Percentiles rank a stretch among this genome's conserved stretches.
phyloP scores from a whole-genome alignment of 2,113 vertebrate species.

The Cichladusa arquata region DNA sequence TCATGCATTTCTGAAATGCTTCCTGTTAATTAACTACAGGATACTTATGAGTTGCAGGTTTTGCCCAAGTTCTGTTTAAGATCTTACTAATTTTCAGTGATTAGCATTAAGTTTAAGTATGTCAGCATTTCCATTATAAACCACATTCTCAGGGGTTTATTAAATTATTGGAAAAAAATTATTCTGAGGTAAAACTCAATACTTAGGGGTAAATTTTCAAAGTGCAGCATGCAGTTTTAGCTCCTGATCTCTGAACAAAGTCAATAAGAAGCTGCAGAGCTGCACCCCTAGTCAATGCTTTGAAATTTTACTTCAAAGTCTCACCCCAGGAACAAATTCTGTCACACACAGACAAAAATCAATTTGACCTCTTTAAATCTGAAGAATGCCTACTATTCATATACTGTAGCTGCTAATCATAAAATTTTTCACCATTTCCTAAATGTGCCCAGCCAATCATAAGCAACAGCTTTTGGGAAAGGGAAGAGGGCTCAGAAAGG shows the following conservation, averaged over 20 bases:
- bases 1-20: neutral
- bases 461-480: neutral
- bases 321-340: conserved; percentile 62
- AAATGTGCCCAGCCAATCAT: neutral
- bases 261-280: conserved; percentile 52
- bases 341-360: conserved; percentile 36
- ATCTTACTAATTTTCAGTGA: conserved; percentile 48
- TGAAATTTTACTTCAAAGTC: conserved; percentile 71
- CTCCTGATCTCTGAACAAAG: conserved; percentile 58
- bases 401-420: neutral
- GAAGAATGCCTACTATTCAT: conserved; percentile 27
- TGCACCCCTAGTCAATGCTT: conserved; percentile 61
- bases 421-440: neutral
- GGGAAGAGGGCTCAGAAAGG: neutral
- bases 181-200: conserved; percentile 60
- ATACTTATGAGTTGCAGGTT: conserved; percentile 31
- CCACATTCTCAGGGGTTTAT: conserved; percentile 50
- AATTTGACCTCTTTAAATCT: conserved; percentile 63
- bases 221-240: conserved; percentile 32
- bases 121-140: conserved; percentile 60
- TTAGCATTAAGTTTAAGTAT: conserved; percentile 63
- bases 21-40: conserved; percentile 29
- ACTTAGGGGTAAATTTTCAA: conserved; percentile 69
- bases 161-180: conserved; percentile 62
- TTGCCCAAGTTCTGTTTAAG: conserved; percentile 37